These are phyloP conservation scores for Acrobasis repandana DNA, from an alignment of 2,888 invertebrate species.

Conservation along the genomic window DNA sequence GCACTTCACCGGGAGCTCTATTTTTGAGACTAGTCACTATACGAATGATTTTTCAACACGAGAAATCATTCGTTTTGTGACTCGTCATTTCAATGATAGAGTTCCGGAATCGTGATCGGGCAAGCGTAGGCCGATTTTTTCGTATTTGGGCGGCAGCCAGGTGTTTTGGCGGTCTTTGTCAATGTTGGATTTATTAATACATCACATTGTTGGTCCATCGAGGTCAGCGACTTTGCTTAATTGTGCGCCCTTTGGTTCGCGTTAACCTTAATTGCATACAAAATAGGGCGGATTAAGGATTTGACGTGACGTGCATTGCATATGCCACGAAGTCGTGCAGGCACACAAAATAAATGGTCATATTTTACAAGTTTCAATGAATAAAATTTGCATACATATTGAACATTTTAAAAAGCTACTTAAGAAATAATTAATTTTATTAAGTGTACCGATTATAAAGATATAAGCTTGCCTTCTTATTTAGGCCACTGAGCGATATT, in stretches of 20 bases:
- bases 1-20: slow-evolving; percentile 41
- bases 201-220: slow-evolving; percentile 62
- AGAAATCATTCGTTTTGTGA: no score
- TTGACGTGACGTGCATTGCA: background rate
- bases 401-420: background rate
- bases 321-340: background rate
- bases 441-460: no score
- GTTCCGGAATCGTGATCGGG: no score
- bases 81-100: no score
- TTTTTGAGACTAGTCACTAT: background rate
- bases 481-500: no score
- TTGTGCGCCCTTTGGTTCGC: slow-evolving; percentile 37
- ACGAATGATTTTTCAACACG: background rate
- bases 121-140: slow-evolving; percentile 67
- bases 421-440: background rate
- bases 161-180: slow-evolving; percentile 82
- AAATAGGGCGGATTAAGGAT: background rate
- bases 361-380: background rate
- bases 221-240: slow-evolving; percentile 57
- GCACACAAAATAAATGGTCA: background rate
- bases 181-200: slow-evolving; percentile 82
- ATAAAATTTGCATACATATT: background rate
- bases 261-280: background rate
- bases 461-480: no score
- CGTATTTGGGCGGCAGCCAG: slow-evolving; percentile 68